Percentiles rank a stretch among this genome's conserved stretches.
Conservation (phyloP, 2,797 vertebrate species). For the Sebastes matsubarae region DNA sequence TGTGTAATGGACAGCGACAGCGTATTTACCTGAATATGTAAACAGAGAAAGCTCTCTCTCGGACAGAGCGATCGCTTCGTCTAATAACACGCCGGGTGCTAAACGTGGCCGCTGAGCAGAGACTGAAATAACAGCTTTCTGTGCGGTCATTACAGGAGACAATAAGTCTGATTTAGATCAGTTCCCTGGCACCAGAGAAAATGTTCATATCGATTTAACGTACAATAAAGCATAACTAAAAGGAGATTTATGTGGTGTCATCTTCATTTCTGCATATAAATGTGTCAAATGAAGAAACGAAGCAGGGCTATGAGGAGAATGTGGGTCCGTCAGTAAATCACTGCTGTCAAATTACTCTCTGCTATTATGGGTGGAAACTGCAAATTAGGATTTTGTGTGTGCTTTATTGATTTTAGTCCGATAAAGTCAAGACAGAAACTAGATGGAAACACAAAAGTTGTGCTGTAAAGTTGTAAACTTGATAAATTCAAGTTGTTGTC, state of each 20-base stretch:
- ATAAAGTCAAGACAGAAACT: not conserved
- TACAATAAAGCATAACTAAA: slow-evolving; percentile 32
- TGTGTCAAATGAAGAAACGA: slow-evolving; percentile 25
- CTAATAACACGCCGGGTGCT: slow-evolving; percentile 28
- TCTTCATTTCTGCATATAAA: slow-evolving; percentile 39
- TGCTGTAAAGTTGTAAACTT: not conserved
- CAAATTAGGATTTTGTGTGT: not conserved
- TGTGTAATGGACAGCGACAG: slow-evolving; percentile 30
- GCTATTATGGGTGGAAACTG: not conserved
- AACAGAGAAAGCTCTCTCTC: slow-evolving; percentile 42
- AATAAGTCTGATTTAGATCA: slow-evolving; percentile 50
- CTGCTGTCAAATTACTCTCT: not conserved
- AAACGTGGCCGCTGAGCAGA: slow-evolving; percentile 25
- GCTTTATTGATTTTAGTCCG: not conserved
- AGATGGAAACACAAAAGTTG: not conserved
- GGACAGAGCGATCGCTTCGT: slow-evolving; percentile 19
- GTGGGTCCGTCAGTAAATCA: not conserved
- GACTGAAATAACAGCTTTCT: slow-evolving; percentile 32
- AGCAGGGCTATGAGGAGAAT: not conserved
- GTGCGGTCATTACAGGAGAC: slow-evolving; percentile 42
- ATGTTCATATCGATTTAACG: slow-evolving; percentile 29
- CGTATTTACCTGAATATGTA: slow-evolving; percentile 52
- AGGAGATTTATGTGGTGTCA: slow-evolving; percentile 20
- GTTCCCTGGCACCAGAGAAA: slow-evolving; percentile 33
- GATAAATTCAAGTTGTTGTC: not conserved